Base-by-base conservation (phyloP, 2,797 vertebrate genomes). In the Ceryle rudis region DNA sequence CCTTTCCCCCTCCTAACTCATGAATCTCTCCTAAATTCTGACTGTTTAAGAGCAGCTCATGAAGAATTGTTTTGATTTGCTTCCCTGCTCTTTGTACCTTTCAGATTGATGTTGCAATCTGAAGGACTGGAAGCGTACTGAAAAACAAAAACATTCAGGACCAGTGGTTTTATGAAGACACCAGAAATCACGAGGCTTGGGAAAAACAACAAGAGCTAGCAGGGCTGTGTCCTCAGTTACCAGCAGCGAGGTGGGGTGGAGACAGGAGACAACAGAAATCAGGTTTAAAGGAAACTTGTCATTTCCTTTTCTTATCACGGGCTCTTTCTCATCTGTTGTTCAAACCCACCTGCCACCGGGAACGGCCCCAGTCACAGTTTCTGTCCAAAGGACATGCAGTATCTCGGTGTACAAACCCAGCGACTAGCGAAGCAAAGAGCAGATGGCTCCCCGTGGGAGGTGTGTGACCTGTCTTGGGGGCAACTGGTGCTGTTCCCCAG, bases 341-440 rank as follows among this genome's bases (percentile, higher is more conserved):
- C 21, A 4, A 5, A 2, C 10, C 23, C 15, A 10, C 3, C 64
- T 62, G n/a, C 2, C 2, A 15, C 28, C n/a, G 42, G 54, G 62
- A 70, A 57, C 2, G 60, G 13, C 22, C 58, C 37, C 58, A 47
- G 1, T 2, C 41, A 4, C 21, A 4, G 81, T 8, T 64, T 49
- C 52, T 54, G 49, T 70, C 73, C 64, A 8, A 41, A 66, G 51
- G 47, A 22, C 23, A 3, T 5, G 1, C 3, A 7, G 58, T 16
- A 11, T 16, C 51, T 87, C 2, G 0, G 2, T 19, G 84, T 25
- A 65, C 37, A 21, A 15, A 44, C 2, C 1, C 47, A 73, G 39
- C 0, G 0, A 39, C 1, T 44, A 73, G 39, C 0, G 0, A 42
- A 71, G 47, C 47, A 10, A 9, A 22, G 70, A 81, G 93, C 75